phyloP scores from a whole-genome alignment of 2,797 vertebrate species.

The Sebastes trivittatus region DNA sequence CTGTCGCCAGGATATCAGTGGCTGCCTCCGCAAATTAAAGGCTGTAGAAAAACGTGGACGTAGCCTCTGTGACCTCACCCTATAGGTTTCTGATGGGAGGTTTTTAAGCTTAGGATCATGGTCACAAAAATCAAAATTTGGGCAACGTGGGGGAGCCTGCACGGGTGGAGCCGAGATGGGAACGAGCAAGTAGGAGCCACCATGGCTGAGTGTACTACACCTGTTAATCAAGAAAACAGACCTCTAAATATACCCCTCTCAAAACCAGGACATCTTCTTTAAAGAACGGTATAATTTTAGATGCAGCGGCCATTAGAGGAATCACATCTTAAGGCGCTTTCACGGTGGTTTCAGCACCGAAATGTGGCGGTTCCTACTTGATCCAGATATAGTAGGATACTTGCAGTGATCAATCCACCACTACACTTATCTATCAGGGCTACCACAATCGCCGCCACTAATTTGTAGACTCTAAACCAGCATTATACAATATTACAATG shows the following conservation, averaged over 20 bases:
- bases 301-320: slow-evolving; percentile 14
- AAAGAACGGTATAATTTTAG: slow-evolving; percentile 37
- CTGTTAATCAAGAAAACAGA: slow-evolving; percentile 41
- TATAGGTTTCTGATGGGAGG: slow-evolving; percentile 20
- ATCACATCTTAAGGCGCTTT: slow-evolving; percentile 3
- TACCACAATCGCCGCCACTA: neutral
- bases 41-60: slow-evolving; percentile 35
- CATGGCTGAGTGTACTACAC: slow-evolving; percentile 16
- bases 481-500: slow-evolving; percentile 45
- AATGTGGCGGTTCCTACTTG: neutral
- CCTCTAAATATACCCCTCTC: slow-evolving; percentile 46
- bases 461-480: neutral
- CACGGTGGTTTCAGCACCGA: slow-evolving; percentile 21
- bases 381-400: slow-evolving; percentile 20
- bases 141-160: slow-evolving; percentile 24
- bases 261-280: slow-evolving; percentile 42
- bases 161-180: slow-evolving; percentile 34
- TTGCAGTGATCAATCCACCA: neutral
- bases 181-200: slow-evolving; percentile 9
- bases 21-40: slow-evolving; percentile 60
- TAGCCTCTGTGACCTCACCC: slow-evolving; percentile 46
- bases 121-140: slow-evolving; percentile 58
- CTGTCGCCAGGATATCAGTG: slow-evolving; percentile 34
- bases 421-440: neutral
- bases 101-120: slow-evolving; percentile 46